Conservation (phyloP, 2,888 invertebrate species). For the Molanna angustata region DNA sequence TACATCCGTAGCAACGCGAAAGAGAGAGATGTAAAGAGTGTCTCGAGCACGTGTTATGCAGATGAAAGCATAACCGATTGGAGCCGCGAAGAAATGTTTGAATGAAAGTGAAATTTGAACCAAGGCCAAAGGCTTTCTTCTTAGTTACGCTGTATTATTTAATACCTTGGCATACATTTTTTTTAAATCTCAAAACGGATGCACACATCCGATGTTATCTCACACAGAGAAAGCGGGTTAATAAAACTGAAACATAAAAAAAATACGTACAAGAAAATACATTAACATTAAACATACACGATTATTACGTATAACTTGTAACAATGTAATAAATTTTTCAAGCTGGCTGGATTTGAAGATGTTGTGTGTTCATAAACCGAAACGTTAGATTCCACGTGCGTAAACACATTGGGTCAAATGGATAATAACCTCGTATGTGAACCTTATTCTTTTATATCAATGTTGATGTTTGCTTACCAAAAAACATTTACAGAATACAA, state of each 20-base stretch:
- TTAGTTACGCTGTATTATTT: slow-evolving; percentile 6
- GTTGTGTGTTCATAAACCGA: too few relatives aligned
- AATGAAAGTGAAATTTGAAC: slow-evolving; percentile 28
- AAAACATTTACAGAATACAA: too few relatives aligned
- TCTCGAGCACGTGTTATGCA: background rate
- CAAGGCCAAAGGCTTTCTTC: slow-evolving; percentile 23
- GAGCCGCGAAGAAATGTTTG: slow-evolving; percentile 15
- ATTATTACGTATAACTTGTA: too few relatives aligned
- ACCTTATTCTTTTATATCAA: too few relatives aligned
- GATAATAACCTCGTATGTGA: too few relatives aligned
- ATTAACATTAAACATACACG: too few relatives aligned
- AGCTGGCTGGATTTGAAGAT: too few relatives aligned
- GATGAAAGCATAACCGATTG: slow-evolving; percentile 19
- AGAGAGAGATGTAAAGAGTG: slow-evolving; percentile 7
- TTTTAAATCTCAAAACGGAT: background rate
- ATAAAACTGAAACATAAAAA: background rate
- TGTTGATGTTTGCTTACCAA: too few relatives aligned
- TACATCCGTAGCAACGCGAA: background rate
- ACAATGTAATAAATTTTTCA: too few relatives aligned
- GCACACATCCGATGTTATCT: slow-evolving; percentile 1
- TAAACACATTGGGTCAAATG: too few relatives aligned
- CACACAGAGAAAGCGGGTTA: slow-evolving; percentile 9
- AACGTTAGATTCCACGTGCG: too few relatives aligned
- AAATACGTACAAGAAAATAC: too few relatives aligned
- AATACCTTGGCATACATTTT: slow-evolving; percentile 9